Conservation (phyloP, 2,113 vertebrate species). For the Strigops habroptila region DNA sequence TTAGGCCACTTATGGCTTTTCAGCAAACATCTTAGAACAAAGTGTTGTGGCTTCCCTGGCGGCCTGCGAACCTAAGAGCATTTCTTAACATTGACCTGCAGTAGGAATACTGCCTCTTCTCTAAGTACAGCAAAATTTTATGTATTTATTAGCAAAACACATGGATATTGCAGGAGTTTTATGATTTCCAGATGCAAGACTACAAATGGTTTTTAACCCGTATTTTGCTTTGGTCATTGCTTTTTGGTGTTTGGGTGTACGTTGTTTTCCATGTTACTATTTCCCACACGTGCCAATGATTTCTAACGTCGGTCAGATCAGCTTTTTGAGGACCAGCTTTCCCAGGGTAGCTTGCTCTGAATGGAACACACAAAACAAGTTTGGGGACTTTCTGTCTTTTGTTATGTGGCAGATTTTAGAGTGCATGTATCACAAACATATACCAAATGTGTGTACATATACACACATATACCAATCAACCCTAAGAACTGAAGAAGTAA, state of each 20-base stretch:
- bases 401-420: not conserved
- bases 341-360: not conserved
- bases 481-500: not conserved
- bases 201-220: not conserved
- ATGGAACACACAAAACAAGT: not conserved
- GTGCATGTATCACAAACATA: not conserved
- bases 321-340: not conserved
- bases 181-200: not conserved
- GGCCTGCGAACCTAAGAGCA: not conserved
- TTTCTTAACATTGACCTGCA: not conserved
- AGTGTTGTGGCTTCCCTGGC: not conserved
- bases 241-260: not conserved
- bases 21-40: conserved; percentile 8
- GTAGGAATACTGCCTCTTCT: not conserved
- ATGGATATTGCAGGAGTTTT: not conserved
- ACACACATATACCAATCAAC: not conserved
- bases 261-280: not conserved
- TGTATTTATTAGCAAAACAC: not conserved
- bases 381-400: not conserved
- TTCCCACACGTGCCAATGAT: not conserved
- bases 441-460: not conserved
- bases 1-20: not conserved
- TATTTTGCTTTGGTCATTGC: not conserved
- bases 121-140: not conserved
- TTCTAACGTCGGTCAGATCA: not conserved